These are phyloP conservation scores for Petrocephalus microphthalmus DNA, from an alignment of 2,113 vertebrate species.

Conservation along the genomic window DNA sequence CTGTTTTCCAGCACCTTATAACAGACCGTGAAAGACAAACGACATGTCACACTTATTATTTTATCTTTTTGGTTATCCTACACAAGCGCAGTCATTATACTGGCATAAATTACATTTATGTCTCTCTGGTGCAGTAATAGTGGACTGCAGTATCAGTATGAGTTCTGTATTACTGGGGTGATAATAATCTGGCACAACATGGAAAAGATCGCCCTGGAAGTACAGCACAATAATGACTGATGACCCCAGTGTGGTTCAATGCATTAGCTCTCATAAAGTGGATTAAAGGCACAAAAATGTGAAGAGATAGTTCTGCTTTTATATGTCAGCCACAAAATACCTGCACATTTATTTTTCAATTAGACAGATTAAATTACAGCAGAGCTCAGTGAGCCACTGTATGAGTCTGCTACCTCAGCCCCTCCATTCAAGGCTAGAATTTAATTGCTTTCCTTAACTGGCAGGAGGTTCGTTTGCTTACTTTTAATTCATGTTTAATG, in stretches of 20 bases:
- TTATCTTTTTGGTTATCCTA: background rate
- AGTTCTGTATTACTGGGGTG: background rate
- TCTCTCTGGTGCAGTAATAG: background rate
- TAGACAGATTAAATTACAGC: background rate
- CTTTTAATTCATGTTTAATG: background rate
- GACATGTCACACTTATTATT: background rate
- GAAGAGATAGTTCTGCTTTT: background rate
- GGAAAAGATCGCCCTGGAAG: background rate
- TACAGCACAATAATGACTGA: background rate
- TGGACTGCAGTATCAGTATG: background rate
- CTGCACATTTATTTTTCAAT: background rate
- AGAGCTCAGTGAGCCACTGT: background rate
- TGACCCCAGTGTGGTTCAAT: background rate
- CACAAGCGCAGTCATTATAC: background rate
- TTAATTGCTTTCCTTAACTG: background rate
- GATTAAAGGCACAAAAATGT: background rate
- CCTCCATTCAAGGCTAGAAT: background rate
- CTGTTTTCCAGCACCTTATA: background rate
- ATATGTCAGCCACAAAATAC: background rate
- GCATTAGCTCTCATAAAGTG: background rate
- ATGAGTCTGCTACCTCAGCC: background rate
- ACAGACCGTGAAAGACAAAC: background rate
- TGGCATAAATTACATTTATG: slow-evolving; percentile 6
- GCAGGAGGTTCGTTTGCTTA: background rate
- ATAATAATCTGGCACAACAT: slow-evolving; percentile 3